Evolutionary conservation across 1,140 invertebrate genomes (phyloP).

Genomic region (Hylaeus volcanicus): DNA sequence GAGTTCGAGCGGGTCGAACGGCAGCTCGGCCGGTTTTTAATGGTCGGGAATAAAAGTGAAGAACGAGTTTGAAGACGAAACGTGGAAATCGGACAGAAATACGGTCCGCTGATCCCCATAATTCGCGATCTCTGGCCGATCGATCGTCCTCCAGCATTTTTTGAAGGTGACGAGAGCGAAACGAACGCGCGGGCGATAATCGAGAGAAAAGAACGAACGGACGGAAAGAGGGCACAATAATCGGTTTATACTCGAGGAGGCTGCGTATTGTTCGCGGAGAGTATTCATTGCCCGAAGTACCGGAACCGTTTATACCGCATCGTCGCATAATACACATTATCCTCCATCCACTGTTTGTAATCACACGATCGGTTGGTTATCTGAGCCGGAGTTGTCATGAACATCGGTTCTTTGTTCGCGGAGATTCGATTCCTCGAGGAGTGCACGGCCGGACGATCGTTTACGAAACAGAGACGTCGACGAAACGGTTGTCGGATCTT

Average conservation of each 20-base stretch:
- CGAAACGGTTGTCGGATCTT: slow-evolving; percentile 32
- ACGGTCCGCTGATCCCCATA: neutral
- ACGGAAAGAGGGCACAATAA: slow-evolving; percentile 46
- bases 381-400: slow-evolving; percentile 44
- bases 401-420: slow-evolving; percentile 44
- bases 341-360: slow-evolving; percentile 43
- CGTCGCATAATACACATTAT: slow-evolving; percentile 63
- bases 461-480: slow-evolving; percentile 36
- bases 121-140: neutral
- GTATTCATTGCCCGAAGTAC: slow-evolving; percentile 56
- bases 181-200: neutral
- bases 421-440: slow-evolving; percentile 41
- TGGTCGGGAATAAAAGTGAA: neutral
- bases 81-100: neutral
- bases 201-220: neutral
- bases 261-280: slow-evolving; percentile 41
- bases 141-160: neutral
- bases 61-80: neutral
- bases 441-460: slow-evolving; percentile 15
- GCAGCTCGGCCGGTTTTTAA: neutral
- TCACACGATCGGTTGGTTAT: slow-evolving; percentile 47
- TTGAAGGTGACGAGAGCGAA: slow-evolving; percentile 18
- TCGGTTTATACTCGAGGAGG: slow-evolving; percentile 58
- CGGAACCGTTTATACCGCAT: slow-evolving; percentile 56
- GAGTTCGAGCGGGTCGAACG: neutral